Percentiles rank a stretch among this genome's conserved stretches.
phyloP scores from a whole-genome alignment of 2,888 invertebrate species.

The Lochmaea crataegi region DNA sequence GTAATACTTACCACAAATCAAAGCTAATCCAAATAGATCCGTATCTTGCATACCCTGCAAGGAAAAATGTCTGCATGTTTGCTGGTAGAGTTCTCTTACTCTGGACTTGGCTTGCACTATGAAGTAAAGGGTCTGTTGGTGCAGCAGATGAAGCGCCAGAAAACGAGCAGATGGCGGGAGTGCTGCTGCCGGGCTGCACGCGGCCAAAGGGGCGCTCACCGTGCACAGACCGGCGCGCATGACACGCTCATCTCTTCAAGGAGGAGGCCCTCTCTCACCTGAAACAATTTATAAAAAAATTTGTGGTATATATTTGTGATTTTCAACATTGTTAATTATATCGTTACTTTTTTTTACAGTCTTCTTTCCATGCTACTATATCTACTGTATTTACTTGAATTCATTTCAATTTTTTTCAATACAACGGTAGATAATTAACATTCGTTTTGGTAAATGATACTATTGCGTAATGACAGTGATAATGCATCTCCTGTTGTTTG shows the following conservation, averaged over 20 bases:
- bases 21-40: slow-evolving; percentile 87
- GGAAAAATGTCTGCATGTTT: slow-evolving; percentile 83
- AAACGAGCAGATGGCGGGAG: slow-evolving; percentile 75
- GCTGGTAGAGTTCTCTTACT: slow-evolving; percentile 84
- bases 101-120: slow-evolving; percentile 82
- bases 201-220: slow-evolving; percentile 85
- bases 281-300: slow-evolving; percentile 40
- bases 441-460: background rate
- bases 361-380: too few species aligned
- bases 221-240: slow-evolving; percentile 76
- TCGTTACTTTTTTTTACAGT: too few species aligned
- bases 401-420: background rate
- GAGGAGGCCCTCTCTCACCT: slow-evolving; percentile 59
- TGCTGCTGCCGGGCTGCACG: slow-evolving; percentile 72
- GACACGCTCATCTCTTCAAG: slow-evolving; percentile 66
- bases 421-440: background rate
- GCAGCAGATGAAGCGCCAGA: slow-evolving; percentile 74
- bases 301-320: too few species aligned
- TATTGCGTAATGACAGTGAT: background rate
- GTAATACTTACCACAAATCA: slow-evolving; percentile 80
- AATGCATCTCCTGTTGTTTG: background rate
- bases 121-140: slow-evolving; percentile 70
- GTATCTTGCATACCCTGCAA: slow-evolving; percentile 86
- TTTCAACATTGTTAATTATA: too few species aligned
- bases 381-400: background rate